phyloP scores from a whole-genome alignment of 2,797 vertebrate genomes.

The Lemur catta region DNA sequence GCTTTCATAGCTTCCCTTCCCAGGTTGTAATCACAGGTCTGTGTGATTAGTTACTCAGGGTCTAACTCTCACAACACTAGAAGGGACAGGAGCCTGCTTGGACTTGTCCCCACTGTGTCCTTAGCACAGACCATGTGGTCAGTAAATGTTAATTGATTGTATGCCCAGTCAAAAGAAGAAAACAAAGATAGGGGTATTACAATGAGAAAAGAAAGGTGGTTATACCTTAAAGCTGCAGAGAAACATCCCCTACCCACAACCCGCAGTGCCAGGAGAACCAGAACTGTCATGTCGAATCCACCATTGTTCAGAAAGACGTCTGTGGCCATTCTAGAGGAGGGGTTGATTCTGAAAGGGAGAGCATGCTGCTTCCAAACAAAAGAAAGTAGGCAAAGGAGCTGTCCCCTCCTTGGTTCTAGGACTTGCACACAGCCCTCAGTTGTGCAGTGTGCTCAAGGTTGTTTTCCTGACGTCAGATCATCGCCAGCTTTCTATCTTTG shows the following conservation, averaged over 20 bases:
- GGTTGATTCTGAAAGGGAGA: not conserved
- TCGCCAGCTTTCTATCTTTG: not conserved
- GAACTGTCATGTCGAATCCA: rapidly evolving
- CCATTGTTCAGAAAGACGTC: too few relatives aligned
- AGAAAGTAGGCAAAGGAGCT: rapidly evolving
- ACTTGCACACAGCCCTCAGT: too few relatives aligned
- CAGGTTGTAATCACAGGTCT: rapidly evolving
- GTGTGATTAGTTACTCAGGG: not conserved
- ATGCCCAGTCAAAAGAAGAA: not conserved
- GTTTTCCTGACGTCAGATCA: rapidly evolving
- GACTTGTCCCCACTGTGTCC: not conserved
- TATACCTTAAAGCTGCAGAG: not conserved
- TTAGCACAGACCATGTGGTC: not conserved
- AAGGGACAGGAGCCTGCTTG: not conserved
- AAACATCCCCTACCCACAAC: not conserved
- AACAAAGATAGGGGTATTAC: not conserved
- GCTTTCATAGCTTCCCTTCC: not conserved
- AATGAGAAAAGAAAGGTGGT: not conserved
- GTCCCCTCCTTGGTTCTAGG: too few relatives aligned
- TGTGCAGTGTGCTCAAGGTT: rapidly evolving
- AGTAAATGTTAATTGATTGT: not conserved
- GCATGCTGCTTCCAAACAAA: not conserved
- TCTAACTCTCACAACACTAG: not conserved
- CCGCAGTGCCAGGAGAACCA: not conserved
- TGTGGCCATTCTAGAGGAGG: rapidly evolving